Base-by-base conservation (phyloP, 2,888 invertebrate genomes). In the Blastobasis adustella region DNA sequence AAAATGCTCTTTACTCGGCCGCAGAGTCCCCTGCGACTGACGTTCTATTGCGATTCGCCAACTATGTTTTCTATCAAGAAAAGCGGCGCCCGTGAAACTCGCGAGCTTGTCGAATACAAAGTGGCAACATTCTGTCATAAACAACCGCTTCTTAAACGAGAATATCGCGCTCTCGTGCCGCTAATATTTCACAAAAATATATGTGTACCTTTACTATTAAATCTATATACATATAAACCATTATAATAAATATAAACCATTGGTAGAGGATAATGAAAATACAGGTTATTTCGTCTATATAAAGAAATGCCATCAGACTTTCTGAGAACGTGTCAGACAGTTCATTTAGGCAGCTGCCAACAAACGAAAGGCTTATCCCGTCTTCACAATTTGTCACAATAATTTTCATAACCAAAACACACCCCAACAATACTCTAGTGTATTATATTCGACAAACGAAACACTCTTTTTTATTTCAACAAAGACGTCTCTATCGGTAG, bases 1-100 rank as follows among this genome's bases (percentile, higher is more conserved):
- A 87, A 86, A 86, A 85, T 81, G 81, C 82, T 87, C 80, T 83
- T 83, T 83, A 79, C 75, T 76, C 73, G 81, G 72, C 80, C 82
- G 72, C 77, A 61, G 72, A 67, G 71, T 83, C 85, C 79, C 79
- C 74, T 80, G 82, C 74, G 79, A 79, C 79, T 82, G 83, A 76
- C 82, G 79, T 80, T 80, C 79, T 83, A 85, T 84, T 84, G 82
- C 77, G 67, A 83, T 79, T 81, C 79, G 78, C 67, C 76, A 79
- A 85, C 73, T 78, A 76, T 76, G 79, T 82, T 80, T 80, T 76
- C 73, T 73, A 75, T 73, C 74, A 69, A 69, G 73, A 74, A 78
- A 77, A 76, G 74, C 71, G 69, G 66, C 75, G 79, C 76, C 79
- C 79, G 76, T 79, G 72, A 73, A 79, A 78, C 71, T 80, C 79